Evolutionary conservation across 1,140 invertebrate genomes (phyloP), one percentile per base, ranked within the genome.

Genomic region (Brachionus calyciflorus): DNA sequence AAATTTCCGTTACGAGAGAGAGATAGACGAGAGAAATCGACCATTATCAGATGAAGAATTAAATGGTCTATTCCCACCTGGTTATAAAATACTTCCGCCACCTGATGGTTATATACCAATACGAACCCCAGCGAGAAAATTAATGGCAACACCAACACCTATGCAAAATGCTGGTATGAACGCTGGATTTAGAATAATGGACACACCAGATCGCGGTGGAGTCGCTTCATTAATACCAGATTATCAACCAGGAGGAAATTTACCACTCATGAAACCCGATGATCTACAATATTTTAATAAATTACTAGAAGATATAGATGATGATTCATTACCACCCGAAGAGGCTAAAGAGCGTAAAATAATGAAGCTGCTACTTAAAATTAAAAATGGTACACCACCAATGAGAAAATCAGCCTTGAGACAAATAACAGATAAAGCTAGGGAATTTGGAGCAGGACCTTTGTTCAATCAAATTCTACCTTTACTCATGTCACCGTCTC

Each of bases 251-350:
- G 96, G 97, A 84, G 89, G 88, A 53, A 97, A 99, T 87, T 87
- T 99, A 68, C 96, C 97, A 17, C 95, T 98, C 82, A 91, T 99
- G 89, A 99, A 99, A 84, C 96, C 96, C 0, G 97, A 99, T 86
- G 97, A 99, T 87, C 94, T 97, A 26, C 97, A 99, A 85, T 99
- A 99, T 87, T 99, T 99, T 85, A 96, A 99, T 84, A 99, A 99
- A 87, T 86, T 99, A 30, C 86, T 99, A 51, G 87, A 96, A 40
- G 96, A 99, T 83, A 95, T 99, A 7, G 96, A 99, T 84, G 96
- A 99, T 86, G 94, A 98, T 81, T 87, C 90, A 0, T 87, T 99
- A 14, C 92, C 91, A 76, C 94, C 95, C 0, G 96, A 99, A 82
- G 96, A 99, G 82, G 91, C 95, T 78, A 98, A 98, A 83, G 97